Evolutionary conservation across 2,888 invertebrate genomes (phyloP).

Genomic region (Cyclophora albipunctata): DNA sequence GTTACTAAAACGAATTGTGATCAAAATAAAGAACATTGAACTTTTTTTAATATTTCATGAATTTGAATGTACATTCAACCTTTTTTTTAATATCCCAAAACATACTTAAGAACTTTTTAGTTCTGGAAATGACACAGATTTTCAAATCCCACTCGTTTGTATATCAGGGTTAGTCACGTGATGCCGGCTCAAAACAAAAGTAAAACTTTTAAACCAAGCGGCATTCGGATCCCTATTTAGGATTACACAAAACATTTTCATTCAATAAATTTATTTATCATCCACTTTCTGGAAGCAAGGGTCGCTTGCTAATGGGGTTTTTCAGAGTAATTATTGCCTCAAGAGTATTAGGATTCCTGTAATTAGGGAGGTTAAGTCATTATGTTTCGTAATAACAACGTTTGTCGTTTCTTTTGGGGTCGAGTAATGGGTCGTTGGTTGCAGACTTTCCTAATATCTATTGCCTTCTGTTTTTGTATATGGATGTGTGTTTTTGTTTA

Average conservation of each 20-base stretch:
- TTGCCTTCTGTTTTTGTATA: constrained; percentile 4
- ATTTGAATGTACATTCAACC: too few species aligned
- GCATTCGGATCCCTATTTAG: too few species aligned
- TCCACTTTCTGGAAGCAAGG: constrained; percentile 31
- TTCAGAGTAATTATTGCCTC: constrained; percentile 44
- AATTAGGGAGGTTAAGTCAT: constrained; percentile 14
- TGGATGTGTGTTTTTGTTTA: constrained; percentile 12
- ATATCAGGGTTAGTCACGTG: too few species aligned
- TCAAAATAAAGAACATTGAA: too few species aligned
- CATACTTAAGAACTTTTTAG: too few species aligned
- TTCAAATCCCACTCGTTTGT: too few species aligned
- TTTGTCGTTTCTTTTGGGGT: constrained; percentile 15
- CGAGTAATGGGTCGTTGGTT: constrained; percentile 16
- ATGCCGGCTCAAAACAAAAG: too few species aligned
- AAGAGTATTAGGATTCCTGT: constrained; percentile 29
- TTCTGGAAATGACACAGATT: too few species aligned
- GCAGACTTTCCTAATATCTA: constrained; percentile 13
- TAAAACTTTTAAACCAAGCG: too few species aligned
- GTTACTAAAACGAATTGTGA: too few species aligned
- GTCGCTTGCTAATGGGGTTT: constrained; percentile 37
- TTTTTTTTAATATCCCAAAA: too few species aligned
- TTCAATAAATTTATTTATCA: constrained; percentile 32
- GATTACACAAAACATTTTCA: constrained; percentile 3
- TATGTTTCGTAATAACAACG: constrained; percentile 18
- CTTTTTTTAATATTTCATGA: too few species aligned